phyloP scores from a whole-genome alignment of 2,797 vertebrate species.

The Sciaenops ocellatus region DNA sequence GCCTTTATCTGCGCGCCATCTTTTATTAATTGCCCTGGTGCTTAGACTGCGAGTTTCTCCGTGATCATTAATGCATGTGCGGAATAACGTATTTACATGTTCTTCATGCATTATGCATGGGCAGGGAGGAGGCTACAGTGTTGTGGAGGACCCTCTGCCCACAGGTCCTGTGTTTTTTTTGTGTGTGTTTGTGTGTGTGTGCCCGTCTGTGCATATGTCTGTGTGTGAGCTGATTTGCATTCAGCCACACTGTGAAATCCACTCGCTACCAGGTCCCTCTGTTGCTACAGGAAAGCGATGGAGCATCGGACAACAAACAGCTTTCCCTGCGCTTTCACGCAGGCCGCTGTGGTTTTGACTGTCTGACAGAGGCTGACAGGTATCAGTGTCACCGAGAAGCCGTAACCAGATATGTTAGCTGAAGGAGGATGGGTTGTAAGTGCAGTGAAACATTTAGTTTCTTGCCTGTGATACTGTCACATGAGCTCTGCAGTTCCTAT shows the following conservation, averaged over 20 bases:
- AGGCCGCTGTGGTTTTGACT: slow-evolving; percentile 8
- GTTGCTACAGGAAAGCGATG: slow-evolving; percentile 41
- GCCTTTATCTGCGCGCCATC: slow-evolving; percentile 78
- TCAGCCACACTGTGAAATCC: slow-evolving; percentile 50
- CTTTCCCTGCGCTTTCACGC: slow-evolving; percentile 22
- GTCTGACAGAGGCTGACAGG: slow-evolving; percentile 38
- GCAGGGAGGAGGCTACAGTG: slow-evolving; percentile 70
- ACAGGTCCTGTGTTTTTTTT: slow-evolving; percentile 68
- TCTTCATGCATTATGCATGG: slow-evolving; percentile 82
- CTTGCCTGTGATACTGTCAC: background rate
- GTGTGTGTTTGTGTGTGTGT: slow-evolving; percentile 2
- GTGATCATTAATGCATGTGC: slow-evolving; percentile 86
- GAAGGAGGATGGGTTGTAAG: background rate
- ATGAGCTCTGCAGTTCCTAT: background rate
- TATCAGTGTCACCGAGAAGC: slow-evolving; percentile 23
- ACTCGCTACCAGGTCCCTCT: slow-evolving; percentile 21
- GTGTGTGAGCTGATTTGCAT: slow-evolving; percentile 65
- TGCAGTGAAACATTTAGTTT: slow-evolving; percentile 38
- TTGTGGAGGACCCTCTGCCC: slow-evolving; percentile 74
- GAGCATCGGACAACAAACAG: slow-evolving; percentile 58
- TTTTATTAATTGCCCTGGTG: slow-evolving; percentile 86
- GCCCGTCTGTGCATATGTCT: slow-evolving; percentile 35
- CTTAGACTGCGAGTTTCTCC: slow-evolving; percentile 77
- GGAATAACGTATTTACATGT: slow-evolving; percentile 87
- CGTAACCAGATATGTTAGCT: slow-evolving; percentile 23